phyloP scores from a whole-genome alignment of 2,113 vertebrate genomes.

The Pseudopodoces humilis region DNA sequence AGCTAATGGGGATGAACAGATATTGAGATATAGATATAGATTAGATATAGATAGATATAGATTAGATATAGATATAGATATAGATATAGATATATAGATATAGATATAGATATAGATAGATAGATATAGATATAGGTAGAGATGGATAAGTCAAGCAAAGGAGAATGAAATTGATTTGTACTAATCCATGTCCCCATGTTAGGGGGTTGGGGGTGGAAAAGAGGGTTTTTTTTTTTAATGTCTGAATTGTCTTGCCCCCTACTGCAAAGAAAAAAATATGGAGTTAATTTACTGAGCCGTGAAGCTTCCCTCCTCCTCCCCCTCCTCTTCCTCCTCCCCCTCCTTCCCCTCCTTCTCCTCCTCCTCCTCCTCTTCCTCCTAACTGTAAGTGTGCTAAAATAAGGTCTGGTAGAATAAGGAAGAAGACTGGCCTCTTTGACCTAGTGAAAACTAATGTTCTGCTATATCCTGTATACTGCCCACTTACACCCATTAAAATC shows the following conservation, averaged over 20 bases:
- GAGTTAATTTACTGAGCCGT: constrained; percentile 26
- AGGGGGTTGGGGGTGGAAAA: fast-evolving
- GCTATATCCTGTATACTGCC: neutral
- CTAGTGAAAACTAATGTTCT: neutral
- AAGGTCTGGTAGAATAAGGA: neutral
- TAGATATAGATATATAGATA: neutral
- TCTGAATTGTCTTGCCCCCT: constrained; percentile 17
- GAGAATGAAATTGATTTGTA: neutral
- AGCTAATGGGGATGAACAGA: neutral
- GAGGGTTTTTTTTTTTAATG: constrained; percentile 31
- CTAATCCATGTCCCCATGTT: constrained; percentile 12
- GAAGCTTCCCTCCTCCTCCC: neutral
- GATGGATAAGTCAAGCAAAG: neutral
- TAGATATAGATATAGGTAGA: neutral
- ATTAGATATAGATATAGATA: neutral
- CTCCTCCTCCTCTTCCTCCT: neutral
- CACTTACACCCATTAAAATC: neutral
- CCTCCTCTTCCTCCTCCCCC: no score
- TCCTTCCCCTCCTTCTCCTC: no score
- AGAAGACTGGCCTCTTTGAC: neutral
- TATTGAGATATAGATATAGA: neutral
- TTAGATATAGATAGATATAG: neutral
- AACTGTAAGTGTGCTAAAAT: constrained; percentile 22
- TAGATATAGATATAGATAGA: neutral
- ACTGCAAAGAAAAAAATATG: constrained; percentile 1